Evolutionary conservation across 2,113 vertebrate genomes (phyloP), one percentile per base, ranked within the genome.

Genomic region (Tricholaema leucomelas): DNA sequence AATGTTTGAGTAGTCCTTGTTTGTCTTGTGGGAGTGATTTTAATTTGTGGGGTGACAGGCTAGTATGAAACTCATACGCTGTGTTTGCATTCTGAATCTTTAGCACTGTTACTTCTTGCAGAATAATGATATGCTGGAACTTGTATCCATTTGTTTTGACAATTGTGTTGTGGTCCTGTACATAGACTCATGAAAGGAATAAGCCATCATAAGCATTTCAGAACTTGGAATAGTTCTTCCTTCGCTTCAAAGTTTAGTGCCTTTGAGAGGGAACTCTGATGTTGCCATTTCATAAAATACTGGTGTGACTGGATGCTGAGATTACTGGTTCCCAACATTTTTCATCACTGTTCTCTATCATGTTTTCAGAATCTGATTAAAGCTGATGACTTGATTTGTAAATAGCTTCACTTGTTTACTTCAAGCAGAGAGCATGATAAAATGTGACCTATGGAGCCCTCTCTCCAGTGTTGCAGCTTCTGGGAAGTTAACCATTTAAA

Each of bases 1-100:
- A 72, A 69, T 70, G 60, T 89, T 94, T 94, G 79, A 31, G 5
- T 82, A 77, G 75, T 63, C 24, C 31, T 80, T 87, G 81, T 95
- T 94, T 95, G 78, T 61, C 64, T 94, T 92, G 67, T 79, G 64
- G 78, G 71, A 76, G 87, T 69, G 84, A 65, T 76, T 76, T 76
- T 72, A 20, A 44, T 84, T 73, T 89, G n/a, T 35, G 75, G 4
- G 17, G 38, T 65, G 67, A 76, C 0, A 0, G 28, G 23, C 78
- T 80, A 59, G 28, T 38, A 10, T 5, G 67, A 55, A 91, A 36
- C 48, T 58, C 28, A 23, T 30, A 2, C 36, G 54, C 77, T 73
- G 44, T 52, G 46, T 81, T 91, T 87, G 78, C 30, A 44, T 69
- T 40, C 64, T 75, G 7, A 20, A 13, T 85, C 44, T 87, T 78